These are phyloP conservation scores for Sturnus vulgaris DNA, from an alignment of 2,113 vertebrate genomes.

Conservation along the genomic window DNA sequence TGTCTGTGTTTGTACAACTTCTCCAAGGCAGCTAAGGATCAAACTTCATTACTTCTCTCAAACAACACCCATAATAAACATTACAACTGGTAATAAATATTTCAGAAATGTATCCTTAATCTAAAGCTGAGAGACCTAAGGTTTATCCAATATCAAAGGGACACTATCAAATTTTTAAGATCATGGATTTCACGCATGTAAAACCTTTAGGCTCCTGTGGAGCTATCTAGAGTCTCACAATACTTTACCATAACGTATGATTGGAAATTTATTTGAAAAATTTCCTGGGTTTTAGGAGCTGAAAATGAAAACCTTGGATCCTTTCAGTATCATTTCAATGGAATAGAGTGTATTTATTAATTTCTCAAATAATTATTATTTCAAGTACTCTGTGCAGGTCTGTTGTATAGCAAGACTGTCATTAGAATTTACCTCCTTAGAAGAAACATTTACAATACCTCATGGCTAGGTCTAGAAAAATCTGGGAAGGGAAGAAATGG, in stretches of 20 bases:
- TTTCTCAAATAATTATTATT: neutral
- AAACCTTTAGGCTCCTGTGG: neutral
- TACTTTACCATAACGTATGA: neutral
- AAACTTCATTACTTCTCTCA: constrained; percentile 48
- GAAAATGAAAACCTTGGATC: neutral
- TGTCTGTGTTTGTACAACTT: constrained; percentile 15
- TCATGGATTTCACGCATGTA: constrained; percentile 4
- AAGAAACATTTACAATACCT: neutral
- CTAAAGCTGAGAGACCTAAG: constrained; percentile 8
- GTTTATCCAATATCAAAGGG: constrained; percentile 51
- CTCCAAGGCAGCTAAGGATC: constrained; percentile 27
- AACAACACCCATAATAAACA: constrained; percentile 26
- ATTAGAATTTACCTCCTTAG: neutral
- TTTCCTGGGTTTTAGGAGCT: neutral
- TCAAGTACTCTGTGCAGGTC: neutral
- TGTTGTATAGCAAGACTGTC: neutral
- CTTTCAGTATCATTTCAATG: neutral
- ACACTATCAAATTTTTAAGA: constrained; percentile 34
- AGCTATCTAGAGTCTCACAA: neutral
- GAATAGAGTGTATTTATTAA: neutral
- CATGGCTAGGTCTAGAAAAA: neutral
- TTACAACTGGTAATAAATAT: constrained; percentile 50
- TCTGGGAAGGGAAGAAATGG: neutral
- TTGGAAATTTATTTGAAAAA: neutral
- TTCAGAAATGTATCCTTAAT: constrained; percentile 36